Evolutionary conservation across 2,888 invertebrate species (phyloP).

Genomic region (Ceramica pisi): DNA sequence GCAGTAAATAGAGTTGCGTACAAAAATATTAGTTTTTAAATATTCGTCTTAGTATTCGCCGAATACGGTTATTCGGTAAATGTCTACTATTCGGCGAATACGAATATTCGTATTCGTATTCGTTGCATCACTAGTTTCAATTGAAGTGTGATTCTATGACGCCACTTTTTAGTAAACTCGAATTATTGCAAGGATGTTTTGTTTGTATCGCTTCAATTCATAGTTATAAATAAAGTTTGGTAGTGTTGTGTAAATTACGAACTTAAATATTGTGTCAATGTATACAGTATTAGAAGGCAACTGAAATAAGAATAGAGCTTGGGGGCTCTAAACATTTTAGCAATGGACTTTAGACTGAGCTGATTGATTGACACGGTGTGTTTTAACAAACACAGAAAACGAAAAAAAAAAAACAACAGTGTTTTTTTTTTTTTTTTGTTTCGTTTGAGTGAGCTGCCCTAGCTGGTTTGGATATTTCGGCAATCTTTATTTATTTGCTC

Average conservation of each 20-base stretch:
- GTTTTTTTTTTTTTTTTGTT: too few species aligned
- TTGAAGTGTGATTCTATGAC: slow-evolving; percentile 69
- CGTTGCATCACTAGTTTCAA: too few species aligned
- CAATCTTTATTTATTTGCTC: too few species aligned
- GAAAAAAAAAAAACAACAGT: too few species aligned
- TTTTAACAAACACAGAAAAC: too few species aligned
- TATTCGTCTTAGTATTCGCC: too few species aligned
- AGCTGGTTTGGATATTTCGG: too few species aligned
- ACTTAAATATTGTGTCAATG: not conserved
- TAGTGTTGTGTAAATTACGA: not conserved
- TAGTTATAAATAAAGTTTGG: slow-evolving; percentile 11
- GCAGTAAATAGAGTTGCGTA: too few species aligned
- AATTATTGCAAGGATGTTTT: slow-evolving; percentile 15
- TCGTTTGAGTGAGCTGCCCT: not conserved
- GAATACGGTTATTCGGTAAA: too few species aligned
- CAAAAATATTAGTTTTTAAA: too few species aligned
- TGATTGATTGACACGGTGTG: slow-evolving; percentile 24
- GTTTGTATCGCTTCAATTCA: not conserved
- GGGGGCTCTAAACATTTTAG: not conserved
- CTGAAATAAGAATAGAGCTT: not conserved
- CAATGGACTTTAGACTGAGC: slow-evolving; percentile 11
- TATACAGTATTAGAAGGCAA: not conserved
- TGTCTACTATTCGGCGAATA: too few species aligned
- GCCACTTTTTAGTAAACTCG: slow-evolving; percentile 59
- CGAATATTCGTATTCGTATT: too few species aligned